A percentile compares a stretch with the other conserved stretches of the same genome.
Conservation (phyloP, 2,113 vertebrate species). For the Cervus canadensis region DNA sequence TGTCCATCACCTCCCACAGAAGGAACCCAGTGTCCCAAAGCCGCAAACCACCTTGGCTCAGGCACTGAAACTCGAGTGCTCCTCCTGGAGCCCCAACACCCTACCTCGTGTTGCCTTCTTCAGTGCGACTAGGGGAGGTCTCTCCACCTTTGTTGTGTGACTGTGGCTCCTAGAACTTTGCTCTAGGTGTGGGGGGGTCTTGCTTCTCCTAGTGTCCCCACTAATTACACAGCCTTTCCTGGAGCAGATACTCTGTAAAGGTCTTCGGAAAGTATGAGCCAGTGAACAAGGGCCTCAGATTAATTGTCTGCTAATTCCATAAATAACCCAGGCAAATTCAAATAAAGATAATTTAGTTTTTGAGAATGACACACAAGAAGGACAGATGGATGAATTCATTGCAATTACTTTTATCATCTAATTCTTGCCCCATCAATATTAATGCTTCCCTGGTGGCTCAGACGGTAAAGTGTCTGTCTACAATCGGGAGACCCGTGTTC, state of each 20-base stretch:
- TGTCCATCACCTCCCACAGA: neutral
- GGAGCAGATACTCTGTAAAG: neutral
- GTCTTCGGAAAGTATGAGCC: neutral
- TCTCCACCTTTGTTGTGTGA: neutral
- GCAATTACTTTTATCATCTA: neutral
- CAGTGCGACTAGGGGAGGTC: neutral
- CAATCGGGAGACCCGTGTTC: too few relatives aligned
- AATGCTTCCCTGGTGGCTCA: neutral
- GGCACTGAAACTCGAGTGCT: neutral
- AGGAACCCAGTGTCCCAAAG: neutral
- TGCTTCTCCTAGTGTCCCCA: neutral
- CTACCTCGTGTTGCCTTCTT: neutral
- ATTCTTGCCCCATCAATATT: neutral
- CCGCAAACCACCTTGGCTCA: neutral
- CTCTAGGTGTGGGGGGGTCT: too few relatives aligned
- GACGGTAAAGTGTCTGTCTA: too few relatives aligned
- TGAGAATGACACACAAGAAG: neutral
- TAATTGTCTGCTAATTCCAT: neutral
- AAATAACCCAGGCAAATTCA: neutral
- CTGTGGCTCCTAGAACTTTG: neutral
- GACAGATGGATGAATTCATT: neutral
- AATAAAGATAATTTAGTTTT: neutral
- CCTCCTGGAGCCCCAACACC: neutral
- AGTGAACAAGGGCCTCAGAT: neutral
- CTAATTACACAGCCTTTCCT: neutral